Evolutionary conservation across 2,113 vertebrate genomes (phyloP).

Genomic region (Smithornis capensis): DNA sequence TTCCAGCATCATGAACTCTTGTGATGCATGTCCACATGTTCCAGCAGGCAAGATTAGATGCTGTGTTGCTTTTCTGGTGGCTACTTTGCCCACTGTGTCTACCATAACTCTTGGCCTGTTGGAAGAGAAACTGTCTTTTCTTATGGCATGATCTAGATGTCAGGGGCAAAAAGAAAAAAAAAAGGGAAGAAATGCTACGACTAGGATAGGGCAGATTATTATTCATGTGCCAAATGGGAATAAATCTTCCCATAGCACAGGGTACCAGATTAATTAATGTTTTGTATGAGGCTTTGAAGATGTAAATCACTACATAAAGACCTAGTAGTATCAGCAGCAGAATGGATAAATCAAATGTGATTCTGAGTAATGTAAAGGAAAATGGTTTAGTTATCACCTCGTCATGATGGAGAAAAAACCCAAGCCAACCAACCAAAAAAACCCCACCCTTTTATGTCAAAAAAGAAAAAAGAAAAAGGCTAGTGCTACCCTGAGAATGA

Average conservation of each 20-base stretch:
- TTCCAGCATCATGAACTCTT: neutral
- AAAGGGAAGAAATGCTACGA: neutral
- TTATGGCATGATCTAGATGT: neutral
- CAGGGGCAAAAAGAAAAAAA: neutral
- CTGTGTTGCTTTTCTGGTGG: neutral
- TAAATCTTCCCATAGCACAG: slow-evolving; percentile 14
- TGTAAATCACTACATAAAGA: slow-evolving; percentile 22
- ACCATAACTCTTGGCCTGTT: neutral
- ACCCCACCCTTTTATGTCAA: fast-evolving
- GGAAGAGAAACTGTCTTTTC: neutral
- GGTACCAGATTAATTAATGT: slow-evolving; percentile 46
- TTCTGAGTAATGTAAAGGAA: slow-evolving; percentile 4
- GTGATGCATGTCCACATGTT: neutral
- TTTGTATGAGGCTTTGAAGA: slow-evolving; percentile 49
- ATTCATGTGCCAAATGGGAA: slow-evolving; percentile 18
- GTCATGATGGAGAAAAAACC: neutral
- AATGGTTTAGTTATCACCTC: neutral
- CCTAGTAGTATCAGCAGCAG: slow-evolving; percentile 22
- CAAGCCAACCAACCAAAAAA: neutral
- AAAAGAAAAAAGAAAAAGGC: neutral
- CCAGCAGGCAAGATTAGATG: neutral
- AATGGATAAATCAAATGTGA: slow-evolving; percentile 12
- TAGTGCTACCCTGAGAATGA: neutral
- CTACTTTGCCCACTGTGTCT: neutral
- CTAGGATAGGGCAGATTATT: neutral